Base-by-base conservation (phyloP, 2,888 invertebrate genomes). In the Noctua fimbriata region DNA sequence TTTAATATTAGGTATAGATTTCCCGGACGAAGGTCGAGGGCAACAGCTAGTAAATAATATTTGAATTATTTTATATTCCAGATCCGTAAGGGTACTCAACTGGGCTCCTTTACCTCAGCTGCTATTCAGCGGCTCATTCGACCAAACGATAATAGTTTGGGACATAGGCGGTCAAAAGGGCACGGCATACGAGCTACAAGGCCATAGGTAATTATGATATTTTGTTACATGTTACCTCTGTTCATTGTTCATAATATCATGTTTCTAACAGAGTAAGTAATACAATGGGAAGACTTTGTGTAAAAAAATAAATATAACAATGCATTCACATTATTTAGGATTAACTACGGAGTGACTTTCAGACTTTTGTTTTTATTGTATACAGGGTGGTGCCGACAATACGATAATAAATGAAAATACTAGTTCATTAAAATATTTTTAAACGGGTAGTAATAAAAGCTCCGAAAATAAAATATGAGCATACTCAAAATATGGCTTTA, bases 91-190 rank as follows among this genome's bases (percentile, higher is more conserved):
- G 74, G 98, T 99, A 74, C 97, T 99, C 82, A 98, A 98, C 72
- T 99, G 99, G 99, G 99, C 99, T 89, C 97, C 98, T 10, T 98
- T 98, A 76, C 98, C 98, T 74, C 98, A 99, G 91, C 97, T 99
- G 87, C 96, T 99, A 77, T 99, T 99, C 95, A 99, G 99, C 87
- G 99, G 99, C 0, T 99, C 99, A 83, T 99, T 98, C 93, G 99
- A 99, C 96, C 98, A 99, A 94, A 98, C 98, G 47, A 98, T 99
- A 76, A 99, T 99, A 92, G 99, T 99, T 41, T 99, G 99, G 99
- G 99, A 99, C 95, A 99, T 99, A 88, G 99, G 99, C 12, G 99
- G 99, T 0, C 98, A 98, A 91, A 98, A 99, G 92, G 99, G 99
- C 74, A 99, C 99, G 58, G 99, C 99, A 16, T 99, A 99, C 94